These are phyloP conservation scores for Plectrocnemia conspersa DNA, from an alignment of 1,140 invertebrate species.

Conservation along the genomic window DNA sequence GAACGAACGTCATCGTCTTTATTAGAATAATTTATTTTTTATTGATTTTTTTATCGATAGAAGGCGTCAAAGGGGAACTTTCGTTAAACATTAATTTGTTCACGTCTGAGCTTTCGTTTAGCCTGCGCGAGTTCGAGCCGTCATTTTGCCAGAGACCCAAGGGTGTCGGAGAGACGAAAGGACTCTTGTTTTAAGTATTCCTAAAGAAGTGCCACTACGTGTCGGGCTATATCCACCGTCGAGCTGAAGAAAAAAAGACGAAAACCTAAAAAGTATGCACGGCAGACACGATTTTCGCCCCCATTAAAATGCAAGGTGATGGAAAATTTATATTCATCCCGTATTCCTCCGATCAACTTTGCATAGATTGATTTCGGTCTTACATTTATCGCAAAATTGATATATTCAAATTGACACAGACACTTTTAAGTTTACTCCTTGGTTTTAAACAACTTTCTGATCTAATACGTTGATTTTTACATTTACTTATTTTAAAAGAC, in stretches of 20 bases:
- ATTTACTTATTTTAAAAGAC: no score
- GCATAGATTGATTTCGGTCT: not conserved
- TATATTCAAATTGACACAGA: not conserved
- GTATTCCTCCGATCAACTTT: not conserved
- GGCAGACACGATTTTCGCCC: no score
- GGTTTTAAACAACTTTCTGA: no score
- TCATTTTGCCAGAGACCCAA: not conserved
- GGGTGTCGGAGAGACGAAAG: not conserved
- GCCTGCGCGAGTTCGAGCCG: no score
- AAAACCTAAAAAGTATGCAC: no score
- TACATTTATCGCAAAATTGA: slow-evolving; percentile 6
- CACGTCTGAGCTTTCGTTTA: no score
- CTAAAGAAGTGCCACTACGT: slow-evolving; percentile 31
- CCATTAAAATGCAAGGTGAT: slow-evolving; percentile 18
- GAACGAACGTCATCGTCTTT: no score
- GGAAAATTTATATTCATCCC: slow-evolving; percentile 20
- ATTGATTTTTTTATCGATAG: no score
- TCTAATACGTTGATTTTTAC: no score
- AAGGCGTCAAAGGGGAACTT: no score
- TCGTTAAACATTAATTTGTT: no score
- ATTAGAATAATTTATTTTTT: no score
- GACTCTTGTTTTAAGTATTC: slow-evolving; percentile 32
- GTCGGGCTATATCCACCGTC: not conserved
- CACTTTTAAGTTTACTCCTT: not conserved
- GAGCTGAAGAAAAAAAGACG: not conserved